Conservation (phyloP, 2,888 invertebrate species). For the Plusia festucae region DNA sequence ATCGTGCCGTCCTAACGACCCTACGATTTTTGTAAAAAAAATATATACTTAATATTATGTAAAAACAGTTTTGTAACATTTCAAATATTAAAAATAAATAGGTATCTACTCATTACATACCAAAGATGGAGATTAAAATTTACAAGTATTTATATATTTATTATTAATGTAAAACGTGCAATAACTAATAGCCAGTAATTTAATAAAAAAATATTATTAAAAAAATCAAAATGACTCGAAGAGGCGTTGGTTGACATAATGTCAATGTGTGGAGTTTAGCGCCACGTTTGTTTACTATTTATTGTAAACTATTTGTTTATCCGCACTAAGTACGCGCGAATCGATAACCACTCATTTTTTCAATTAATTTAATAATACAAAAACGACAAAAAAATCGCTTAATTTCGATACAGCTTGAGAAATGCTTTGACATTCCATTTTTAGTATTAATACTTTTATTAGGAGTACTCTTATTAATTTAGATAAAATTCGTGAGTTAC, state of each 20-base stretch:
- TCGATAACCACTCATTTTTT: constrained; percentile 61
- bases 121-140: constrained; percentile 88
- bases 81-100: constrained; percentile 85
- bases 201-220: constrained; percentile 85
- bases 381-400: constrained; percentile 60
- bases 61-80: constrained; percentile 88
- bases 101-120: constrained; percentile 86
- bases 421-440: constrained; percentile 81
- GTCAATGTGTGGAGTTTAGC: constrained; percentile 63
- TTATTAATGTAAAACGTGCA: constrained; percentile 90
- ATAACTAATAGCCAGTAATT: constrained; percentile 89
- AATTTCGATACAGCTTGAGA: constrained; percentile 74
- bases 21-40: constrained; percentile 89
- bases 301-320: constrained; percentile 84
- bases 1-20: constrained; percentile 90
- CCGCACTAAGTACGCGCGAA: constrained; percentile 67
- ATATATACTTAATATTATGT: constrained; percentile 83
- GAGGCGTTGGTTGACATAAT: constrained; percentile 77
- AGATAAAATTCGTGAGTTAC: constrained; percentile 82
- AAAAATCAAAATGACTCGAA: constrained; percentile 79
- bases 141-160: constrained; percentile 90
- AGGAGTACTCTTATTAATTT: constrained; percentile 79
- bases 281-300: constrained; percentile 82
- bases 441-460: constrained; percentile 81
- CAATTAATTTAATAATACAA: constrained; percentile 59